Percentiles rank a stretch among this genome's conserved stretches.
Conservation (phyloP, 2,888 invertebrate genomes). For the Macroteleia sp. region DNA sequence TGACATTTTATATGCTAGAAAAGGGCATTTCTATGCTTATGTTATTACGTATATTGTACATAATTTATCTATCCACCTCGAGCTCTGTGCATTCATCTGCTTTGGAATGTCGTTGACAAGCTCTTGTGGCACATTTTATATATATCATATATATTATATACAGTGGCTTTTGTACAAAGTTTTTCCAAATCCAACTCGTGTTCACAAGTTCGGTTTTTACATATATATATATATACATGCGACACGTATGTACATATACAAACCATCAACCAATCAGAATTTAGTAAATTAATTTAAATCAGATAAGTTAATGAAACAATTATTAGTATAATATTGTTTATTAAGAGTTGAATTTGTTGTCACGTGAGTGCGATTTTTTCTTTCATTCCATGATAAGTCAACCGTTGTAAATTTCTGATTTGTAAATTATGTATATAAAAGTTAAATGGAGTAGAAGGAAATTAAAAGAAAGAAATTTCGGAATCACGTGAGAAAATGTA, state of each 20-base stretch:
- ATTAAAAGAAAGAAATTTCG: constrained; percentile 5
- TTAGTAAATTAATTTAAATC: too few species aligned
- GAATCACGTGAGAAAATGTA: constrained; percentile 37
- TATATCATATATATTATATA: constrained; percentile 33
- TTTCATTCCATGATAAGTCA: too few species aligned
- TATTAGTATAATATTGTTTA: constrained; percentile 8
- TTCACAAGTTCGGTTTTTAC: neutral
- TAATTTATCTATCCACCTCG: constrained; percentile 69
- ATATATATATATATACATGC: neutral
- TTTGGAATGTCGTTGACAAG: constrained; percentile 79
- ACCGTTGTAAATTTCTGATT: too few species aligned
- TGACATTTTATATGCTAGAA: constrained; percentile 60
- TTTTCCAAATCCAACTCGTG: constrained; percentile 14
- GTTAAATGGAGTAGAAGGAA: neutral
- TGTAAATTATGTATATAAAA: too few species aligned
- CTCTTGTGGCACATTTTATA: constrained; percentile 64
- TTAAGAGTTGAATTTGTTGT: constrained; percentile 25
- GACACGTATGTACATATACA: constrained; percentile 26
- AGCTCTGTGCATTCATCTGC: constrained; percentile 80
- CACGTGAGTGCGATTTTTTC: constrained; percentile 28
- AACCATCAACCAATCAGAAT: constrained; percentile 1
- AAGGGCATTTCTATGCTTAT: constrained; percentile 51
- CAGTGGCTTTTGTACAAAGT: constrained; percentile 43
- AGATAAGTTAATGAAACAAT: constrained; percentile 4
- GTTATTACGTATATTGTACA: constrained; percentile 58